Conservation (phyloP, 2,113 vertebrate genomes). For the Oostethus manadensis region DNA sequence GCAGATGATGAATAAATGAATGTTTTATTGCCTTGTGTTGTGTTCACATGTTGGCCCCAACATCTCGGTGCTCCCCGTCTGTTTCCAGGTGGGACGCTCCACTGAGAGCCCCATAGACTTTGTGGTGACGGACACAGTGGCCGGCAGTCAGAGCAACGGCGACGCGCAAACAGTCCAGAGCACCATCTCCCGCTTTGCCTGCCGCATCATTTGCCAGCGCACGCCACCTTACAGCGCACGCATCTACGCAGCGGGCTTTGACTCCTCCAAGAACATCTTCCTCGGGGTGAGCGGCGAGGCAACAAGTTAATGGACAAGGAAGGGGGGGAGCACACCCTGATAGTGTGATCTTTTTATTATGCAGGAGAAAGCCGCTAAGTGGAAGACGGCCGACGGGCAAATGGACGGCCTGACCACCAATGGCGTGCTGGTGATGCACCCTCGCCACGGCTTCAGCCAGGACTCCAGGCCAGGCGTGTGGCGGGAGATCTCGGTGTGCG, state of each 20-base stretch:
- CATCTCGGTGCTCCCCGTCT: neutral
- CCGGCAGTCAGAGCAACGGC: slow-evolving; percentile 89
- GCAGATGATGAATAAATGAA: too few relatives aligned
- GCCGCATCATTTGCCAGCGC: slow-evolving; percentile 95
- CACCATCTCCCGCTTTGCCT: slow-evolving; percentile 98
- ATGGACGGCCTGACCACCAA: slow-evolving; percentile 98
- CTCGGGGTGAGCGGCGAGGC: slow-evolving; percentile 81
- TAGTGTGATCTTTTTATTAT: neutral
- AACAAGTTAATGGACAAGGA: neutral
- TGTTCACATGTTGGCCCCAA: neutral
- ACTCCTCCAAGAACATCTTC: slow-evolving; percentile 99
- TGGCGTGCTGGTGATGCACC: slow-evolving; percentile 97
- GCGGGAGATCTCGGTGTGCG: slow-evolving; percentile 97
- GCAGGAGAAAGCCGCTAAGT: slow-evolving; percentile 97
- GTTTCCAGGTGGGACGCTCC: slow-evolving; percentile 89
- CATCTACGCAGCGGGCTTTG: slow-evolving; percentile 96
- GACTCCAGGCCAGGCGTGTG: slow-evolving; percentile 96
- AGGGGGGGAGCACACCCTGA: too few relatives aligned
- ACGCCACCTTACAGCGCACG: slow-evolving; percentile 90
- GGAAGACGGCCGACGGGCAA: slow-evolving; percentile 91
- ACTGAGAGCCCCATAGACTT: slow-evolving; percentile 98
- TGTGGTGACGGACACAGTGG: slow-evolving; percentile 95
- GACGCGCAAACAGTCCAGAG: slow-evolving; percentile 97
- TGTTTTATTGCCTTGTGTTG: too few relatives aligned
- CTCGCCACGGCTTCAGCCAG: slow-evolving; percentile 90